phyloP scores from a whole-genome alignment of 1,140 invertebrate species.

The Drosophila rhopaloa region DNA sequence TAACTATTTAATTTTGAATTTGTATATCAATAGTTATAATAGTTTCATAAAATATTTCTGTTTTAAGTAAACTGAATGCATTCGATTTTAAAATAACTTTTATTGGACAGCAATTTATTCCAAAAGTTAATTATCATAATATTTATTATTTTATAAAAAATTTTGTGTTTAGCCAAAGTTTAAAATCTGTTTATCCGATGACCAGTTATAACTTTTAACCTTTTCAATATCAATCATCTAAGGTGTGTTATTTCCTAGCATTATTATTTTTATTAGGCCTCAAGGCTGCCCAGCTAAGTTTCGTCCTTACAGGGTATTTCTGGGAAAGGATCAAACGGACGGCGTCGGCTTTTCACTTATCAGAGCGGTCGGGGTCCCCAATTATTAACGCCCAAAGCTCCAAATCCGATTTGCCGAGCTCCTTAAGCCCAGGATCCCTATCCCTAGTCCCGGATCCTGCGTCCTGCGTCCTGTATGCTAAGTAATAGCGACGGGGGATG shows the following conservation, averaged over 20 bases:
- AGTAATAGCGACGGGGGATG: conserved; percentile 5
- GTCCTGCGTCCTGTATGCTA: conserved; percentile 19
- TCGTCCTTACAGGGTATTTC: conserved; percentile 17
- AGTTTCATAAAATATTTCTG: no score
- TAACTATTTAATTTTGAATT: no score
- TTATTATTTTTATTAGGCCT: not conserved
- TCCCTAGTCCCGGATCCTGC: not conserved
- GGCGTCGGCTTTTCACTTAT: conserved; percentile 68
- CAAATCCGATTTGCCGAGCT: conserved; percentile 67
- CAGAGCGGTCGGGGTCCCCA: conserved; percentile 64
- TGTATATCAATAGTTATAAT: no score
- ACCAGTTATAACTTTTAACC: no score
- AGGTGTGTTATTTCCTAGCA: not conserved
- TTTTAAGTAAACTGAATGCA: no score
- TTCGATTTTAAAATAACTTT: no score
- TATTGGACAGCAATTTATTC: no score
- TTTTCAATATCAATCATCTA: no score
- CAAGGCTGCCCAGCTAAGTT: rapidly evolving
- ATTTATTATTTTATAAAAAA: no score
- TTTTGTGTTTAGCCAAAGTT: no score
- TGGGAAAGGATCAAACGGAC: conserved; percentile 58
- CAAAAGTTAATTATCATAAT: no score
- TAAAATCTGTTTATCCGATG: no score
- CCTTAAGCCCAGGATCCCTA: not conserved
- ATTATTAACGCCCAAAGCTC: conserved; percentile 80